A percentile compares a stretch with the other conserved stretches of the same genome.
Conservation (phyloP, 2,888 invertebrate species). For the Eulithis prunata region DNA sequence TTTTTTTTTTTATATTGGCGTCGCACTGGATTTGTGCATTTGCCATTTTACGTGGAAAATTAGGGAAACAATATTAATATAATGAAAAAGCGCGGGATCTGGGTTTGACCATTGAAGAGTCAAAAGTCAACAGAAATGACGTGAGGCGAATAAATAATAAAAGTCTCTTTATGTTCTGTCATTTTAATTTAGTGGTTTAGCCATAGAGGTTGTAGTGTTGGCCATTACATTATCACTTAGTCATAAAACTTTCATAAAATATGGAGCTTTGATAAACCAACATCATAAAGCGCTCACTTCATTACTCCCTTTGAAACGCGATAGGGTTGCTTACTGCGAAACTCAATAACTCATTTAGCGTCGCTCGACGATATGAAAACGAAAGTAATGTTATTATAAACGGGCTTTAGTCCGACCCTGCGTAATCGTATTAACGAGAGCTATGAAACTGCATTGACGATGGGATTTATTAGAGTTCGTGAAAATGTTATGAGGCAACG, state of each 20-base stretch:
- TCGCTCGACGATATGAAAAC: conserved; percentile 56
- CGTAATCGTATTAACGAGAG: conserved; percentile 62
- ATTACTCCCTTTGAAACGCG: conserved; percentile 51
- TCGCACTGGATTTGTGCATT: too few species aligned
- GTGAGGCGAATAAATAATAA: too few species aligned
- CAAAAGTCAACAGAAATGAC: too few species aligned
- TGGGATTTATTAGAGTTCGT: conserved; percentile 9
- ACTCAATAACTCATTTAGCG: conserved; percentile 64
- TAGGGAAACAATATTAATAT: too few species aligned
- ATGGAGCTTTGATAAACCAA: background rate
- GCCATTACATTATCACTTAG: background rate
- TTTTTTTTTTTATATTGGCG: too few species aligned
- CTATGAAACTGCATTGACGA: conserved; percentile 30
- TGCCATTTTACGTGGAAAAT: too few species aligned
- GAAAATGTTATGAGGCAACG: background rate
- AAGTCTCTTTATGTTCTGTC: too few species aligned
- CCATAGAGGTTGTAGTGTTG: too few species aligned
- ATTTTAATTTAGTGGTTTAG: too few species aligned
- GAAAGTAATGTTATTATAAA: conserved; percentile 68
- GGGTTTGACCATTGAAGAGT: too few species aligned
- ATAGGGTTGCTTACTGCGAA: conserved; percentile 52
- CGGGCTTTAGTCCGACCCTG: conserved; percentile 60
- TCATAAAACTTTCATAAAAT: background rate
- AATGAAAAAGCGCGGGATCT: too few species aligned
- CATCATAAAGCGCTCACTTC: conserved; percentile 5